A percentile compares a stretch with the other conserved stretches of the same genome.
These are phyloP conservation scores for Doryteuthis pealeii DNA, from an alignment of 1,140 invertebrate species.

Conservation along the genomic window DNA sequence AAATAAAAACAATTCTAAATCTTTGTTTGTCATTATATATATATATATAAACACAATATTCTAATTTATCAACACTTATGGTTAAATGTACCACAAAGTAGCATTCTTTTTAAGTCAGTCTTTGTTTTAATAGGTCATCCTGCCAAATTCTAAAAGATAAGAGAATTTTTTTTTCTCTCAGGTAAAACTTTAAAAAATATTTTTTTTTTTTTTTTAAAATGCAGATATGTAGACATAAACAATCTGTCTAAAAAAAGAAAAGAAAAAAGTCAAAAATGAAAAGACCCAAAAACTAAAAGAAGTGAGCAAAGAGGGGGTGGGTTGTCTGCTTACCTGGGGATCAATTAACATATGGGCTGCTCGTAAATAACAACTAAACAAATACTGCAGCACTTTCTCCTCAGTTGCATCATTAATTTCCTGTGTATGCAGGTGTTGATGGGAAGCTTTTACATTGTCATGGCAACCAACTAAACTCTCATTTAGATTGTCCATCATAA, in stretches of 20 bases:
- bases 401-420: constrained; percentile 32
- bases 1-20: too few relatives aligned
- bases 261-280: neutral
- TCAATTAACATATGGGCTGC: constrained; percentile 18
- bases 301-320: neutral
- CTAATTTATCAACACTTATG: too few relatives aligned
- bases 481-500: constrained; percentile 67
- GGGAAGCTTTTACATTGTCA: constrained; percentile 37
- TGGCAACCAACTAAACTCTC: constrained; percentile 27
- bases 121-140: too few relatives aligned
- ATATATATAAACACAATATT: too few relatives aligned
- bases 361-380: constrained; percentile 45
- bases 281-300: neutral
- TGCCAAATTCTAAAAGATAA: too few relatives aligned
- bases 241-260: neutral
- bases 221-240: too few relatives aligned
- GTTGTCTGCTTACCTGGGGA: constrained; percentile 18
- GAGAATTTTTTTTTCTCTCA: too few relatives aligned
- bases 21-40: too few relatives aligned
- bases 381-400: constrained; percentile 41
- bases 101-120: too few relatives aligned
- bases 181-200: too few relatives aligned
- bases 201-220: too few relatives aligned
- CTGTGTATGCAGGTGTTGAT: constrained; percentile 51
- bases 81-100: too few relatives aligned